Percentiles rank a stretch among this genome's conserved stretches.
phyloP scores from a whole-genome alignment of 1,140 invertebrate species.

The Physella acuta region DNA sequence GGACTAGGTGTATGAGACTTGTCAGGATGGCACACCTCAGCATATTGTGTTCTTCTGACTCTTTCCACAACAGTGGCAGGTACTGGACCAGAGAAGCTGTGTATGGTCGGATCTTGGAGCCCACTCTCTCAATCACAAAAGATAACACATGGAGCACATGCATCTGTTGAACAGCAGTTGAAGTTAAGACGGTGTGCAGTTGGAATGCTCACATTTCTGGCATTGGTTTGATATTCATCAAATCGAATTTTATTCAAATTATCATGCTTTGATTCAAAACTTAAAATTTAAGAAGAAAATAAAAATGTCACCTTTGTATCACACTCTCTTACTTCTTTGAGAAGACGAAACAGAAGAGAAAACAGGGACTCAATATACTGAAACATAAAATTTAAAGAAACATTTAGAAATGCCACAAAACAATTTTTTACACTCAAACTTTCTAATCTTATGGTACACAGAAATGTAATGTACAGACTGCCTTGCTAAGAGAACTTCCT shows the following conservation, averaged over 20 bases:
- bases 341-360: slow-evolving; percentile 76
- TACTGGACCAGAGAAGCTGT: slow-evolving; percentile 73
- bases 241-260: not conserved
- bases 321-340: slow-evolving; percentile 86
- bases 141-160: slow-evolving; percentile 86
- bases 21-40: slow-evolving; percentile 87
- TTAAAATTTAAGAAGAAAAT: too few species aligned
- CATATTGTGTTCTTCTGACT: slow-evolving; percentile 86
- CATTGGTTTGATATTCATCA: not conserved
- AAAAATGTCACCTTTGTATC: slow-evolving; percentile 94
- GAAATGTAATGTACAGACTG: too few species aligned
- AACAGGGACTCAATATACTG: slow-evolving; percentile 79
- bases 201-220: not conserved
- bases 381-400: slow-evolving; percentile 47
- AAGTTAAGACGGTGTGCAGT: too few species aligned
- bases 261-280: not conserved
- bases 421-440: too few species aligned
- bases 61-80: slow-evolving; percentile 83
- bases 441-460: too few species aligned
- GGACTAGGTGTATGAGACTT: slow-evolving; percentile 78
- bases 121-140: slow-evolving; percentile 84
- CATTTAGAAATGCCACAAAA: too few species aligned
- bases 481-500: too few species aligned
- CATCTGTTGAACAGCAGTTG: slow-evolving; percentile 68
- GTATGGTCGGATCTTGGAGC: slow-evolving; percentile 73